Base-by-base conservation (phyloP, 2,113 vertebrate genomes). In the Steatornis caripensis region DNA sequence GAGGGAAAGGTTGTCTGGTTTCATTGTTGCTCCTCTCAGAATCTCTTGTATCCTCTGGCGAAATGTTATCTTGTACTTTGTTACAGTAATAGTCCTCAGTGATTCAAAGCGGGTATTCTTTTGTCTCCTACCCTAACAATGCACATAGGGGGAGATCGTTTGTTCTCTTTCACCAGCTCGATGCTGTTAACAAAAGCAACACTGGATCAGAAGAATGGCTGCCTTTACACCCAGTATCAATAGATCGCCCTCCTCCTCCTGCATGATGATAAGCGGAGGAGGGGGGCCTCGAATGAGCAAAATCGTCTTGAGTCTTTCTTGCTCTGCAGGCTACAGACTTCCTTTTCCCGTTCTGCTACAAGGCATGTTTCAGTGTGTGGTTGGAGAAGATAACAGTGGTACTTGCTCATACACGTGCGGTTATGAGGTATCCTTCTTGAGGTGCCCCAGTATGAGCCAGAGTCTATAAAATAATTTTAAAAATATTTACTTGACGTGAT, bases 11-110 rank as follows among this genome's bases (percentile, higher is more conserved):
- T 87, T 96, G 95, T 61, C 71, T 91, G 80, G 48, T 83, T 95
- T 83, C 95, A 87, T 95, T 97, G 93, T 95, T 85, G 48, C 91
- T 91, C 74, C 49, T 89, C 83, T 95, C 87, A 90, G 93, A 80
- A 95, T 89, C 82, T 87, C 84, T 97, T 92, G 88, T 97, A 97
- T 96, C 91, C 96, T 95, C 94, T 93, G 84, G 96, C 23, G 86
- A 95, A 96, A 97, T 86, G 93, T 97, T 97, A 94, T 94, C 92
- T 93, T 79, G 89, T 87, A 93, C 84, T 97, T 96, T 94, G 92
- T 96, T 96, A 58, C 37, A 91, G 85, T 94, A 97, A 95, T 94
- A 95, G 94, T 92, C 80, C 81, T 97, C 93, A 89, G 94, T 78
- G 94, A 95, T 97, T 96, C 97, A 84, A 94, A 97, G 78, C 91